phyloP scores from a whole-genome alignment of 2,797 vertebrate species.

The Hyperoplus immaculatus region DNA sequence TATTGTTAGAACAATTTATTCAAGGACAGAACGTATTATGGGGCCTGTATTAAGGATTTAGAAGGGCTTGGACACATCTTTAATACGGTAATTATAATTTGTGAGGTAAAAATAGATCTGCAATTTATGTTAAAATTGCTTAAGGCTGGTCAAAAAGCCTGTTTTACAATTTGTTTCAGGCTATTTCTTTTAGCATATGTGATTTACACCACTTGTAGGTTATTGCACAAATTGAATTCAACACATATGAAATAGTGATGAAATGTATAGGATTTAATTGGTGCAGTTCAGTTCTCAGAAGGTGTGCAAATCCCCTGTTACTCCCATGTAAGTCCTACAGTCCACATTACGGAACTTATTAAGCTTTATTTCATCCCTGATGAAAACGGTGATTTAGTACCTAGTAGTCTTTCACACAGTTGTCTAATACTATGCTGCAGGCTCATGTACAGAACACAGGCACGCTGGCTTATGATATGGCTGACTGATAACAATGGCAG shows the following conservation, averaged over 20 bases:
- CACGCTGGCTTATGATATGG: conserved; percentile 48
- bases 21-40: conserved; percentile 46
- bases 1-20: conserved; percentile 44
- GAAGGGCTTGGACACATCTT: conserved; percentile 18
- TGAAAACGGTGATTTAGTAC: conserved; percentile 33
- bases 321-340: conserved; percentile 31
- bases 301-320: background rate
- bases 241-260: background rate
- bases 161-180: background rate
- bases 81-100: conserved; percentile 16
- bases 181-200: background rate
- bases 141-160: background rate
- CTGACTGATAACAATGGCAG: conserved; percentile 64
- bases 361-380: conserved; percentile 20
- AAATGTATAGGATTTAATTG: background rate
- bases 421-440: conserved; percentile 35
- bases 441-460: conserved; percentile 38
- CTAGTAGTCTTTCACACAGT: conserved; percentile 28
- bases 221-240: background rate
- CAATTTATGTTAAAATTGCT: conserved; percentile 14
- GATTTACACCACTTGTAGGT: background rate
- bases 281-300: conserved; percentile 2
- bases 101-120: conserved; percentile 1
- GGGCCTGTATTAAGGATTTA: conserved; percentile 20
- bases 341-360: conserved; percentile 45